A percentile compares a stretch with the other conserved stretches of the same genome.
Conservation (phyloP, 2,888 invertebrate species). For the Pandemis corylana region DNA sequence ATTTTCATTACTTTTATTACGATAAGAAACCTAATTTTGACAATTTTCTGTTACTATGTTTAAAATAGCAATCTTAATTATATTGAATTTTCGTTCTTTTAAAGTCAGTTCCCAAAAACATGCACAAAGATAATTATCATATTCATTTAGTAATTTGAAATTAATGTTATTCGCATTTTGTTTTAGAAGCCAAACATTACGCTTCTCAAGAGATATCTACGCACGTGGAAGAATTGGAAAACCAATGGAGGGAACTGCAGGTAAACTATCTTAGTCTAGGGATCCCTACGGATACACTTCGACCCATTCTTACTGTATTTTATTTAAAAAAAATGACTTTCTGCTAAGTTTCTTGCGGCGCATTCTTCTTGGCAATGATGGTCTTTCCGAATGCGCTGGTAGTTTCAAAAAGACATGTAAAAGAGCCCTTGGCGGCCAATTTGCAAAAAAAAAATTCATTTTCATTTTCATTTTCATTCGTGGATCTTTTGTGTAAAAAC, state of each 20-base stretch:
- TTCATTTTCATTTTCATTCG: too few relatives aligned
- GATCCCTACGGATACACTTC: too few relatives aligned
- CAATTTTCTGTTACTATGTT: constrained; percentile 80
- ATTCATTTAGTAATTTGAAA: constrained; percentile 71
- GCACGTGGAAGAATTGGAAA: constrained; percentile 92
- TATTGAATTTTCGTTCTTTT: constrained; percentile 74
- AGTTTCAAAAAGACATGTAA: too few relatives aligned
- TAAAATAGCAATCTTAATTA: constrained; percentile 82
- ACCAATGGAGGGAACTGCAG: constrained; percentile 94
- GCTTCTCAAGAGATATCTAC: constrained; percentile 93
- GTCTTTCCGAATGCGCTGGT: too few relatives aligned
- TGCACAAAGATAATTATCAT: constrained; percentile 84
- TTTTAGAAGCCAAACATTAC: constrained; percentile 91
- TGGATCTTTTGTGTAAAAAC: too few relatives aligned
- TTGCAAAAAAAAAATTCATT: too few relatives aligned
- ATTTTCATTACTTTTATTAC: constrained; percentile 80
- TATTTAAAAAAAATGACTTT: too few relatives aligned
- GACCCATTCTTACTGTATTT: too few relatives aligned
- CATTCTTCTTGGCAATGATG: too few relatives aligned
- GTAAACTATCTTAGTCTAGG: constrained; percentile 46
- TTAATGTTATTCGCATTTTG: background rate
- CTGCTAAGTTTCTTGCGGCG: too few relatives aligned
- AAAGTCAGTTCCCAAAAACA: constrained; percentile 82
- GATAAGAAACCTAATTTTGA: constrained; percentile 84
- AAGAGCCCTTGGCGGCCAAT: too few relatives aligned